Percentiles rank a stretch among this genome's conserved stretches.
phyloP scores from a whole-genome alignment of 2,797 vertebrate species.

The Polyboroides typus region DNA sequence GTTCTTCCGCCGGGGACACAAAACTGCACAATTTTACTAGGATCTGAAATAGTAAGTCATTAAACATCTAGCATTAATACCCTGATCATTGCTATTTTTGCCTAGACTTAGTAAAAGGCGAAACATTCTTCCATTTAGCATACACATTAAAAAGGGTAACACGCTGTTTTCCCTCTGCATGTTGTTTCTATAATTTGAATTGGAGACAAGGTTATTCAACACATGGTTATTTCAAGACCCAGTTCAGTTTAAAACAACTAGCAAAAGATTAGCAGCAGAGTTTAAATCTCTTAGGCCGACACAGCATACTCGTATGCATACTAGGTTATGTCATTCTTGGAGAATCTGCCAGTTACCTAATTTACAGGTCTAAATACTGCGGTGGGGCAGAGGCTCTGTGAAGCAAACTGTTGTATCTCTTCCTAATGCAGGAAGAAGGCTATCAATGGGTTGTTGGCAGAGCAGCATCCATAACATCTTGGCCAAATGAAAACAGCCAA shows the following conservation, averaged over 20 bases:
- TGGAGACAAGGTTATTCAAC: neutral
- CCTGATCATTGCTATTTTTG: neutral
- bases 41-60: constrained; percentile 78
- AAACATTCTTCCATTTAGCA: neutral
- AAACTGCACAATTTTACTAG: constrained; percentile 96
- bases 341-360: neutral
- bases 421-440: neutral
- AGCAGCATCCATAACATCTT: neutral
- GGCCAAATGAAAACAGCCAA: neutral
- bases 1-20: constrained; percentile 95
- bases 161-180: accelerated
- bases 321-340: neutral
- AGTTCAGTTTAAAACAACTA: neutral
- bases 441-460: neutral
- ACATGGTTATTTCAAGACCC: neutral
- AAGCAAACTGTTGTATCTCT: neutral
- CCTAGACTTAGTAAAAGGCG: neutral
- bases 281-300: neutral
- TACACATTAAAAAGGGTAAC: neutral
- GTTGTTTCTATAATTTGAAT: neutral
- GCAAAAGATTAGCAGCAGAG: neutral
- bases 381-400: neutral
- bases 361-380: neutral
- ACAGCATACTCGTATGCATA: neutral
- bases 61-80: neutral